Conservation (phyloP, 2,888 invertebrate species). For the Iselma pallidipennis region DNA sequence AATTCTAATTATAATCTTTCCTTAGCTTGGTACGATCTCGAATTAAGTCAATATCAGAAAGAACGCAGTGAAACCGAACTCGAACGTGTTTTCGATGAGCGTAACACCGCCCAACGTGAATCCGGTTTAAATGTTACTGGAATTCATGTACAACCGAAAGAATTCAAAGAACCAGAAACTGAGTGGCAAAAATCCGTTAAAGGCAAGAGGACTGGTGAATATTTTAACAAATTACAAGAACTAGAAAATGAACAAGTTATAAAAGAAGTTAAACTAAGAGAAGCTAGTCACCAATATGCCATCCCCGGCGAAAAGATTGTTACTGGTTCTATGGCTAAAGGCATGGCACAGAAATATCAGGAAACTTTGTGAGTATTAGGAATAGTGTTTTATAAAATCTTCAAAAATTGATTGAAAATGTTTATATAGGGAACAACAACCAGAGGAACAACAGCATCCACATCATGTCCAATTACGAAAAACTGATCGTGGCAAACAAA, state of each 20-base stretch:
- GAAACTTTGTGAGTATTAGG: conserved; percentile 73
- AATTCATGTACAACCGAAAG: conserved; percentile 64
- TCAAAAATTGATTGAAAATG: conserved; percentile 7
- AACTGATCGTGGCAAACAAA: conserved; percentile 59
- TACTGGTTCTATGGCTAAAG: conserved; percentile 75
- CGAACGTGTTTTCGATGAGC: conserved; percentile 86
- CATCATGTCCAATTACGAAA: conserved; percentile 55
- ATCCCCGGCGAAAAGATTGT: conserved; percentile 84
- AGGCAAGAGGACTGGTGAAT: conserved; percentile 79
- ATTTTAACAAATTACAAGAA: conserved; percentile 79
- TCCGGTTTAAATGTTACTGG: conserved; percentile 56
- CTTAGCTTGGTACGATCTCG: conserved; percentile 91
- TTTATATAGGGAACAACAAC: conserved; percentile 63
- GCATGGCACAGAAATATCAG: conserved; percentile 87
- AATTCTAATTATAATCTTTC: conserved; percentile 7
- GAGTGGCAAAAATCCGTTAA: conserved; percentile 86
- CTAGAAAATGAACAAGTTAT: conserved; percentile 83
- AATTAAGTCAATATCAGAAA: conserved; percentile 81
- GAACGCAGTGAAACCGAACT: conserved; percentile 82
- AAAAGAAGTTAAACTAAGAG: conserved; percentile 79
- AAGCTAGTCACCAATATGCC: conserved; percentile 78
- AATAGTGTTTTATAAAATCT: not conserved
- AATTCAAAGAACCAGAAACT: conserved; percentile 72
- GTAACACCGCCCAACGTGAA: conserved; percentile 71
- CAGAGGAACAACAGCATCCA: conserved; percentile 59